Percentiles rank a stretch among this genome's conserved stretches.
phyloP scores from a whole-genome alignment of 2,888 invertebrate genomes.

The Eristalis tenax region DNA sequence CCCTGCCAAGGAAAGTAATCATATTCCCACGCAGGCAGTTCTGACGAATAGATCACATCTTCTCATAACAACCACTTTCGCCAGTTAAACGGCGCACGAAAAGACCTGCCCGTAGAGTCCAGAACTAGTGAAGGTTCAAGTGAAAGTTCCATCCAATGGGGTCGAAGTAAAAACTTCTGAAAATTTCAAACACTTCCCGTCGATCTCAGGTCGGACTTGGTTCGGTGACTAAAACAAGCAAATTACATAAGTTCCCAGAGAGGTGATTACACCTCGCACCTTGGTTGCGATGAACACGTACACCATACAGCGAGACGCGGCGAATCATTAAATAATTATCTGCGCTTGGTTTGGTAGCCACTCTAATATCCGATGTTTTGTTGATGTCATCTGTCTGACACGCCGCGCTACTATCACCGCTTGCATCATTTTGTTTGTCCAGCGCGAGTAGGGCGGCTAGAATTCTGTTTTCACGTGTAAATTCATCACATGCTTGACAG shows the following conservation, averaged over 20 bases:
- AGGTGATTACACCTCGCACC: neutral
- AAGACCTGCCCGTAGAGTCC: neutral
- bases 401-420: neutral
- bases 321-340: constrained; percentile 58
- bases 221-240: neutral
- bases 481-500: constrained; percentile 38
- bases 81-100: neutral
- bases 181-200: neutral
- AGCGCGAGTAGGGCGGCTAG: constrained; percentile 11
- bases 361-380: constrained; percentile 12
- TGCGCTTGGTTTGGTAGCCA: constrained; percentile 38
- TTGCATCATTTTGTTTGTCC: constrained; percentile 32
- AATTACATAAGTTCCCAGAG: neutral
- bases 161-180: neutral
- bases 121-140: neutral
- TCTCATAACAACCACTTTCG: constrained; percentile 1
- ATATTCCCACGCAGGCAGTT: neutral
- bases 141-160: neutral
- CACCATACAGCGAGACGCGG: neutral
- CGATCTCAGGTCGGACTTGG: neutral
- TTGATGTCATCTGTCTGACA: constrained; percentile 58
- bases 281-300: neutral
- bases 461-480: constrained; percentile 27
- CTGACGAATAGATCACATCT: neutral
- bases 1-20: neutral